phyloP scores from a whole-genome alignment of 2,888 invertebrate species.

The Agriopis aurantiaria region DNA sequence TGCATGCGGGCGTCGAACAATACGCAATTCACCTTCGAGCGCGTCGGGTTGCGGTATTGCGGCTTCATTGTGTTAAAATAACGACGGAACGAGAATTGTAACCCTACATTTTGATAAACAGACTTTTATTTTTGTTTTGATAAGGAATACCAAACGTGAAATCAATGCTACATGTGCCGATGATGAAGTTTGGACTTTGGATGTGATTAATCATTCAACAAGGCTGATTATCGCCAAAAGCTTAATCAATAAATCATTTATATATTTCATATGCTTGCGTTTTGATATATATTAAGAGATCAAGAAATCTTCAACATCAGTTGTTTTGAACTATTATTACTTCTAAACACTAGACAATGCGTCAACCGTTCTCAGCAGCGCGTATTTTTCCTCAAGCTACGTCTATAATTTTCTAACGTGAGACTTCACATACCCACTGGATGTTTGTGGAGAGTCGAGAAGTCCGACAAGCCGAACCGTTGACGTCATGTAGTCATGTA shows the following conservation, averaged over 20 bases:
- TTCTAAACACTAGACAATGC: slow-evolving; percentile 18
- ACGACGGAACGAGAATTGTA: slow-evolving; percentile 78
- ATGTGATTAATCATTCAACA: neutral
- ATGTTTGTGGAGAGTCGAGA: slow-evolving; percentile 82
- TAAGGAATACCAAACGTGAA: slow-evolving; percentile 54
- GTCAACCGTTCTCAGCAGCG: slow-evolving; percentile 41
- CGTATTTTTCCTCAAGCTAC: slow-evolving; percentile 66
- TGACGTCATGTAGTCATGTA: slow-evolving; percentile 83
- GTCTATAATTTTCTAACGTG: slow-evolving; percentile 75
- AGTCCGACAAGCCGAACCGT: slow-evolving; percentile 83
- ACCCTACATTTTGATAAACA: slow-evolving; percentile 74
- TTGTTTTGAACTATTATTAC: slow-evolving; percentile 11
- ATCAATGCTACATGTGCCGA: slow-evolving; percentile 30
- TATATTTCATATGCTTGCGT: neutral
- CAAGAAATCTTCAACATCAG: slow-evolving; percentile 4
- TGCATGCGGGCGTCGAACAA: slow-evolving; percentile 83
- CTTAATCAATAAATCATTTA: neutral
- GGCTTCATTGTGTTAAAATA: slow-evolving; percentile 85
- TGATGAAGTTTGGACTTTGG: neutral
- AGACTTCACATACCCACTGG: slow-evolving; percentile 70
- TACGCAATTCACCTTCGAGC: slow-evolving; percentile 86
- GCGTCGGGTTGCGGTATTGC: slow-evolving; percentile 85
- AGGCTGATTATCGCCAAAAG: neutral
- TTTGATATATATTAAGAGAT: neutral
- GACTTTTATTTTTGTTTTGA: slow-evolving; percentile 64